Conservation (phyloP, 2,888 invertebrate genomes). For the Caenorhabditis macrosperma region DNA sequence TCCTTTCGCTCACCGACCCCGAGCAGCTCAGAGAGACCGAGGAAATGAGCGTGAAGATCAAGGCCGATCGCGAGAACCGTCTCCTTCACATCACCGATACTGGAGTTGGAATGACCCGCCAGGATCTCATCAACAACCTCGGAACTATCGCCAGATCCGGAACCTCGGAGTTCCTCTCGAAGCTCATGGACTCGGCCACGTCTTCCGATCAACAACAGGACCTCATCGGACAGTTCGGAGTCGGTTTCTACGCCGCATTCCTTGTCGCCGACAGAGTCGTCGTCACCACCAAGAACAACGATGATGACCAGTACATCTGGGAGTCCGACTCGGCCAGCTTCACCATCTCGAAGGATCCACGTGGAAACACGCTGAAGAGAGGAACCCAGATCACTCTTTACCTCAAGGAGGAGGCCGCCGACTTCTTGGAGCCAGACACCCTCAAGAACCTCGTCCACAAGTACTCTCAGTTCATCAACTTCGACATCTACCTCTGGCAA, state of each 20-base stretch:
- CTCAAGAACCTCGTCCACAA: slow-evolving; percentile 93
- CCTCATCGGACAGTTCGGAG: slow-evolving; percentile 97
- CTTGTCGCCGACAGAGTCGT: slow-evolving; percentile 95
- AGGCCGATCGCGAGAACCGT: slow-evolving; percentile 92
- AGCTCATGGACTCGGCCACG: slow-evolving; percentile 77
- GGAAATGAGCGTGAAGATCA: slow-evolving; percentile 92
- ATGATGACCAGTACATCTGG: slow-evolving; percentile 96
- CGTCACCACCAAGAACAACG: slow-evolving; percentile 95
- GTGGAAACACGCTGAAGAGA: slow-evolving; percentile 90
- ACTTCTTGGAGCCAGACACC: slow-evolving; percentile 94
- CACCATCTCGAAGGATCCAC: slow-evolving; percentile 92
- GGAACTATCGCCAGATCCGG: slow-evolving; percentile 90
- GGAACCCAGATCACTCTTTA: slow-evolving; percentile 89
- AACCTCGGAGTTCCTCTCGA: slow-evolving; percentile 79
- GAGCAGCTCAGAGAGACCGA: slow-evolving; percentile 87
- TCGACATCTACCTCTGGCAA: slow-evolving; percentile 93
- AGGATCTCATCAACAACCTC: slow-evolving; percentile 93
- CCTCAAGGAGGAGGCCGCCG: slow-evolving; percentile 96
- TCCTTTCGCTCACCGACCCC: slow-evolving; percentile 92
- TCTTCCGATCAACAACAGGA: slow-evolving; percentile 83
- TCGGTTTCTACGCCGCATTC: slow-evolving; percentile 99
- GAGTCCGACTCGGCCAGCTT: slow-evolving; percentile 95
- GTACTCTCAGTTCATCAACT: slow-evolving; percentile 98
- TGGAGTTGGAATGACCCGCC: slow-evolving; percentile 91
- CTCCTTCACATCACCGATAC: slow-evolving; percentile 95